A percentile compares a stretch with the other conserved stretches of the same genome.
phyloP scores from a whole-genome alignment of 2,113 vertebrate genomes.

The Salvelinus sp. region DNA sequence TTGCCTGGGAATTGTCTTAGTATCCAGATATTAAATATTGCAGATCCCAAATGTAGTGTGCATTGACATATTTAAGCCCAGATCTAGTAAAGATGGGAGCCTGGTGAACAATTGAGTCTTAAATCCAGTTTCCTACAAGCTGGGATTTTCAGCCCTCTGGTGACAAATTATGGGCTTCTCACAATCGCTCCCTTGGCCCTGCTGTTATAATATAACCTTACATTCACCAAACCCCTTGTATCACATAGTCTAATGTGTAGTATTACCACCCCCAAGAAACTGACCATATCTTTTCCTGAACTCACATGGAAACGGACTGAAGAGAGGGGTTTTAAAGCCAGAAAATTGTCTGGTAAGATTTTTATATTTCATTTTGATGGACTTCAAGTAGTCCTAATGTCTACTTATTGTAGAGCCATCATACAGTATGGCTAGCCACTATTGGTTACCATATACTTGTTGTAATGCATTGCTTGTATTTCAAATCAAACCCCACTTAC shows the following conservation, averaged over 20 bases:
- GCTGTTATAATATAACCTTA: slow-evolving; percentile 18
- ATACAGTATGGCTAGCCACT: too few relatives aligned
- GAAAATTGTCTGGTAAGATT: slow-evolving; percentile 75
- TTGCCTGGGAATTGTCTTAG: slow-evolving; percentile 55
- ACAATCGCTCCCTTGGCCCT: slow-evolving; percentile 11
- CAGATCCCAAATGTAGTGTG: slow-evolving; percentile 30
- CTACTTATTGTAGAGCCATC: too few relatives aligned
- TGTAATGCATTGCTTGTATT: too few relatives aligned
- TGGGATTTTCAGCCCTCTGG: slow-evolving; percentile 20
- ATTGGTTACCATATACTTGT: too few relatives aligned
- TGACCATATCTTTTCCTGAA: slow-evolving; percentile 42
- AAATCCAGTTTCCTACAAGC: slow-evolving; percentile 26
- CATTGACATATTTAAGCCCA: slow-evolving; percentile 40
- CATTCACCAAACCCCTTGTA: neutral
- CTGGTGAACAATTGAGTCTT: slow-evolving; percentile 6
- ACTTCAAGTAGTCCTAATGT: neutral
- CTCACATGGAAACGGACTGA: slow-evolving; percentile 74
- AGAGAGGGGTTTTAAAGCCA: slow-evolving; percentile 69
- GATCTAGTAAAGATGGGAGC: slow-evolving; percentile 12
- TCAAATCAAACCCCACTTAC: too few relatives aligned
- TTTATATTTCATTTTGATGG: neutral
- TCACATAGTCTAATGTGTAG: slow-evolving; percentile 5
- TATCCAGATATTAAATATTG: slow-evolving; percentile 56
- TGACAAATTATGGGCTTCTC: slow-evolving; percentile 23
- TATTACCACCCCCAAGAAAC: neutral